A percentile compares a stretch with the other conserved stretches of the same genome.
These are phyloP conservation scores for Pseudobourletiella spinata DNA, from an alignment of 1,140 invertebrate genomes.

Conservation along the genomic window DNA sequence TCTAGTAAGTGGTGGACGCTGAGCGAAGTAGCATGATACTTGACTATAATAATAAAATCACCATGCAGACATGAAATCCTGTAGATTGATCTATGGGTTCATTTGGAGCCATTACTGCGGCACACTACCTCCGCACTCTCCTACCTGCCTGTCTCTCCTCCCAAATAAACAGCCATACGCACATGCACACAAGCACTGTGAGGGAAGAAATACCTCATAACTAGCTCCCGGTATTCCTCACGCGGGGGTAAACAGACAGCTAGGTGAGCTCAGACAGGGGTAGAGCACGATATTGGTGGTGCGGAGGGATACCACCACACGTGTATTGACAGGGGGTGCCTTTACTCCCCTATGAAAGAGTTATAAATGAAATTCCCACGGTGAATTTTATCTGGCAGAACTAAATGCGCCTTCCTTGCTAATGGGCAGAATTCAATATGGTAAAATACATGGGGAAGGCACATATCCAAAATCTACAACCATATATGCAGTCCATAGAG, in stretches of 20 bases:
- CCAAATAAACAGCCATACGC: too few relatives aligned
- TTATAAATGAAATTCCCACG: slow-evolving; percentile 10
- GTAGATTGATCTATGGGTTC: slow-evolving; percentile 3
- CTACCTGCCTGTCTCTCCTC: background rate
- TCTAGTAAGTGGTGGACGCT: background rate
- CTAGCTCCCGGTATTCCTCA: background rate
- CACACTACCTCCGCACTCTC: background rate
- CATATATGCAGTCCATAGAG: background rate
- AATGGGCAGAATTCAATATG: background rate
- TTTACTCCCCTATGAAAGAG: background rate
- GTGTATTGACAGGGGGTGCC: slow-evolving; percentile 13
- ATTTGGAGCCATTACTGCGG: slow-evolving; percentile 1
- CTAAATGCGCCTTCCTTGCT: background rate
- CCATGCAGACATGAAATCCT: slow-evolving; percentile 10
- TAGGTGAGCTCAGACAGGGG: background rate
- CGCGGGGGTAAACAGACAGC: too few relatives aligned
- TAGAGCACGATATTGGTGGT: too few relatives aligned
- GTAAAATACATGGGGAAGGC: background rate
- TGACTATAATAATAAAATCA: slow-evolving; percentile 3
- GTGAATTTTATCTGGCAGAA: slow-evolving; percentile 5
- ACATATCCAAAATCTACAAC: background rate
- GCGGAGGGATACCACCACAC: background rate
- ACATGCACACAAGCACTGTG: background rate
- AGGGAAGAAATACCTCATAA: background rate
- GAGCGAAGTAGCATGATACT: slow-evolving; percentile 9